Evolutionary conservation across 2,113 vertebrate genomes (phyloP), one percentile per base, ranked within the genome.

Genomic region (Sinocyclocheilus maitianheensis): DNA sequence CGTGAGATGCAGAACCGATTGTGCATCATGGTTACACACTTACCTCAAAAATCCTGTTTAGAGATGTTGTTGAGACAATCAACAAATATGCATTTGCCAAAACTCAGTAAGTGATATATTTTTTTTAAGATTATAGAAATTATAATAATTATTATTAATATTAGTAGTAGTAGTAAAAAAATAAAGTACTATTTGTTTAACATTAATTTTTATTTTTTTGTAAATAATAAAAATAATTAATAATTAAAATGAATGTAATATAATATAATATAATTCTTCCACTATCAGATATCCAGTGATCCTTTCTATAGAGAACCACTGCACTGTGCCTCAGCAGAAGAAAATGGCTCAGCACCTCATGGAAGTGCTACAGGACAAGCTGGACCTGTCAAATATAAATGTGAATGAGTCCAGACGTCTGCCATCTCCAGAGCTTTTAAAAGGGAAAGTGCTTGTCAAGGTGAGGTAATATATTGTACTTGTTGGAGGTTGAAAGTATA

Each of bases 291-390:
- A 97, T 79, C 98, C 98, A 0, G 96, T 99, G 90, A 98, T 99
- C 91, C 91, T 99, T 89, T 98, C 97, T n/a, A 96, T 99, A 40
- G 98, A 99, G 94, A 99, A 99, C 92, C 98, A 99, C 86, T 99
- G 98, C 91, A 97, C 95, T 3, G 96, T 99, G 0, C 8, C 94
- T 82, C 98, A 99, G 93, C 98, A 99, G 92, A 98, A 97, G 86
- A 98, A 97, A 92, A 99, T 99, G 97, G 98, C 98, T 7, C 95
- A 96, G 87, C 97, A 97, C 48, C 94, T 99, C 4, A 95, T 13
- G 0, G 97, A 97, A 85, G 96, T 99, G 75, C 93, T 99, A 0
- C 96, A 97, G 76, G 97, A 99, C 90, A 98, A 99, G 90, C 91
- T 99, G 92, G 97, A 99, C 88, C 91, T 99, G 84, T 96, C 97